Conservation (phyloP, 2,113 vertebrate genomes). For the Eublepharis macularius region DNA sequence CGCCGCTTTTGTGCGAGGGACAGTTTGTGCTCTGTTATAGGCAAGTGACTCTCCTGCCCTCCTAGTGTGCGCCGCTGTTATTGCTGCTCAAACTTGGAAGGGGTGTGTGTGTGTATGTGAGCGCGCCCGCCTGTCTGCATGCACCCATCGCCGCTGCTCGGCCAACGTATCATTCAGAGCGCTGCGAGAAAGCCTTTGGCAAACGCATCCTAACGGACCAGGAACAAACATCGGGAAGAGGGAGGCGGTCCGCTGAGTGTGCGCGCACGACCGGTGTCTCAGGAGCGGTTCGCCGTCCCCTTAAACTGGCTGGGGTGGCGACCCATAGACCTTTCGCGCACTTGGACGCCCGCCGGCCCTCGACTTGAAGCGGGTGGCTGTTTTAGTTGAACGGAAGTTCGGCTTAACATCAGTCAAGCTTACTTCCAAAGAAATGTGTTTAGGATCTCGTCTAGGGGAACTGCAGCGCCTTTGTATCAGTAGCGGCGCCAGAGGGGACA, state of each 20-base stretch:
- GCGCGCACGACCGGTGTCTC: neutral
- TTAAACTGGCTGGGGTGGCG: neutral
- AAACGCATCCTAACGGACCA: neutral
- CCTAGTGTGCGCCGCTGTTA: conserved; percentile 59
- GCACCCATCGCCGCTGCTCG: conserved; percentile 35
- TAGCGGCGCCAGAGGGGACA: neutral
- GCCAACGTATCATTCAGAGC: conserved; percentile 36
- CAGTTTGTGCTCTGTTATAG: conserved; percentile 69
- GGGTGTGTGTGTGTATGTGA: conserved; percentile 2
- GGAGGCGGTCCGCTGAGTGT: neutral
- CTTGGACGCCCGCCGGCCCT: neutral
- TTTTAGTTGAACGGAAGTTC: neutral
- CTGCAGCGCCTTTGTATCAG: neutral
- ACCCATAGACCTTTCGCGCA: neutral
- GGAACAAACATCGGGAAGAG: neutral
- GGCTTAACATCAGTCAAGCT: neutral
- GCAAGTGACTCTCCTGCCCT: conserved; percentile 68
- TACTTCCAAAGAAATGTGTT: neutral
- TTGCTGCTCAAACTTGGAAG: conserved; percentile 67
- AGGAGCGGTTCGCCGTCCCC: neutral
- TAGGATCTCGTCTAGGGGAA: neutral
- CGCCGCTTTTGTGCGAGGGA: conserved; percentile 69
- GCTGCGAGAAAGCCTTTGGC: neutral
- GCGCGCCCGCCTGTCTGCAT: neutral
- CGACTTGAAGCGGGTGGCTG: neutral